Evolutionary conservation across 2,888 invertebrate genomes (phyloP).

Genomic region (Amiota mariae): DNA sequence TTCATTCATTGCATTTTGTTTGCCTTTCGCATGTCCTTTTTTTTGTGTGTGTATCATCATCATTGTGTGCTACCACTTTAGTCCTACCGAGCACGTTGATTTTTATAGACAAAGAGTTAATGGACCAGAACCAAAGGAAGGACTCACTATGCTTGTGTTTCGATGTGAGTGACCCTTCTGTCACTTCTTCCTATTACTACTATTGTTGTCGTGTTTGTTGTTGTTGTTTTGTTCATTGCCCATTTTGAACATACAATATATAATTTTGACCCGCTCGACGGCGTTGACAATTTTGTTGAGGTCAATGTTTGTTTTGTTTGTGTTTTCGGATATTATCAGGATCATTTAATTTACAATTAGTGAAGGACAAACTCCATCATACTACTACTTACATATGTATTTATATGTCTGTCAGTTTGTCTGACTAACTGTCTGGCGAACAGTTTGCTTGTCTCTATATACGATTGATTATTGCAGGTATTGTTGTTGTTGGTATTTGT

Average conservation of each 20-base stretch:
- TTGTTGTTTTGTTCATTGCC: conserved; percentile 13
- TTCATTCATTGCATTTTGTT: conserved; percentile 47
- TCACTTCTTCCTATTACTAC: background rate
- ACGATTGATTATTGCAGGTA: conserved; percentile 22
- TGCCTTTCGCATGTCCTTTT: conserved; percentile 41
- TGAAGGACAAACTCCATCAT: conserved; percentile 35
- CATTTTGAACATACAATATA: too few relatives aligned
- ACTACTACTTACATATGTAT: too few relatives aligned
- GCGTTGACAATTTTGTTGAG: conserved; percentile 21
- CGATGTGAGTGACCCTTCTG: conserved; percentile 34
- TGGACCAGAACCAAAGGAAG: conserved; percentile 66
- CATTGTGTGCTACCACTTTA: background rate
- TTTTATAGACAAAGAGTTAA: conserved; percentile 62
- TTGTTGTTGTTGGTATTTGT: conserved; percentile 5
- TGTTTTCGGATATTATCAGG: conserved; percentile 65
- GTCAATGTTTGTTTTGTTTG: conserved; percentile 54
- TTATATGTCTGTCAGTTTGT: too few relatives aligned
- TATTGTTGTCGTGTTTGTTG: conserved; percentile 12
- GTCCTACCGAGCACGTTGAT: conserved; percentile 24
- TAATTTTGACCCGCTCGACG: background rate
- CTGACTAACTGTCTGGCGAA: too few relatives aligned
- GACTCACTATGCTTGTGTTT: conserved; percentile 48
- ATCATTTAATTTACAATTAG: conserved; percentile 68
- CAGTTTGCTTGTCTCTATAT: background rate
- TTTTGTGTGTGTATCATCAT: background rate